phyloP scores from a whole-genome alignment of 2,113 vertebrate species.

The Ptychochromis oligacanthus region DNA sequence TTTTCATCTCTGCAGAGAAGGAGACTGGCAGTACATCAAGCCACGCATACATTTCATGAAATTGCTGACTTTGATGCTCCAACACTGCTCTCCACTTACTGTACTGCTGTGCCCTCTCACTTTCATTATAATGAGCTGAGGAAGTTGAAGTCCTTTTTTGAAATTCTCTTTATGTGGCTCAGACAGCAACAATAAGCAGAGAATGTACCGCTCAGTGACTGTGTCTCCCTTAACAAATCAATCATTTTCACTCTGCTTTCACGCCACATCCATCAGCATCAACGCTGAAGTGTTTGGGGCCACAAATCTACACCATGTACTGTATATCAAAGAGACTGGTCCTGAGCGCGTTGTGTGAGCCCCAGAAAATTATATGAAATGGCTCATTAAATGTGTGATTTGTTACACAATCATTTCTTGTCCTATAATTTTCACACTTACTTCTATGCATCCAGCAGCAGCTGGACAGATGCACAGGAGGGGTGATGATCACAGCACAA shows the following conservation, averaged over 20 bases:
- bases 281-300: background rate
- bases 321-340: background rate
- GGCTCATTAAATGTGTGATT: conserved; percentile 47
- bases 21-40: conserved; percentile 60
- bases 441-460: conserved; percentile 22
- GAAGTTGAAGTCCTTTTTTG: conserved; percentile 19
- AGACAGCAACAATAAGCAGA: background rate
- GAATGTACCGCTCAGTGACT: background rate
- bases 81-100: conserved; percentile 8
- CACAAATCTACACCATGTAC: conserved; percentile 10
- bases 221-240: conserved; percentile 13
- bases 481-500: conserved; percentile 10
- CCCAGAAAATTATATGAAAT: conserved; percentile 25
- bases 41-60: conserved; percentile 35
- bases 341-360: background rate
- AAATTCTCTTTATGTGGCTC: conserved; percentile 22
- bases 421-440: background rate
- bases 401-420: conserved; percentile 1
- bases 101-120: background rate
- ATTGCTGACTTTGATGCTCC: conserved; percentile 56
- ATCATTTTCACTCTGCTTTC: conserved; percentile 16
- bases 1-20: conserved; percentile 49
- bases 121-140: background rate
- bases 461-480: conserved; percentile 14
- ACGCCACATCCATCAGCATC: conserved; percentile 33